Percentiles rank a stretch among this genome's conserved stretches.
Conservation (phyloP, 2,113 vertebrate genomes). For the Cryptotis parvus region DNA sequence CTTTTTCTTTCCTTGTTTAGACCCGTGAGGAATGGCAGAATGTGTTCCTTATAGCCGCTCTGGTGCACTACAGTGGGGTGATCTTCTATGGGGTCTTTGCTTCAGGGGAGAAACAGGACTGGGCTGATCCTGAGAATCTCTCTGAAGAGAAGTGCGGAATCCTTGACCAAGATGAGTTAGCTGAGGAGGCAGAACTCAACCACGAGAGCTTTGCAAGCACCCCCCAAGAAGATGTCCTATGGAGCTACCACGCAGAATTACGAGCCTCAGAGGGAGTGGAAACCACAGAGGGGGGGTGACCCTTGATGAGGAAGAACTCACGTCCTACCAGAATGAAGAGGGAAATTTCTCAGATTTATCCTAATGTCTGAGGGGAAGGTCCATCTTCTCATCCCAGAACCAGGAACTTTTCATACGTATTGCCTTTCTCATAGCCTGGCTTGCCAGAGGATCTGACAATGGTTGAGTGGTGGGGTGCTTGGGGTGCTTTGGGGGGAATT, state of each 20-base stretch:
- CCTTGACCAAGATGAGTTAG: slow-evolving; percentile 95
- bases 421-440: slow-evolving; percentile 64
- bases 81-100: slow-evolving; percentile 98
- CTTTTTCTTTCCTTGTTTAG: slow-evolving; percentile 83
- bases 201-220: slow-evolving; percentile 86
- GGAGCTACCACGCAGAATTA: slow-evolving; percentile 92
- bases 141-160: slow-evolving; percentile 96
- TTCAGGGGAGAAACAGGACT: slow-evolving; percentile 98
- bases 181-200: slow-evolving; percentile 93
- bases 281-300: slow-evolving; percentile 88
- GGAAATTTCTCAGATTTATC: slow-evolving; percentile 89
- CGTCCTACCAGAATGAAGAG: slow-evolving; percentile 89
- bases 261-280: slow-evolving; percentile 88
- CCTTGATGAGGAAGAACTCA: slow-evolving; percentile 88
- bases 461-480: not conserved
- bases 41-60: slow-evolving; percentile 96
- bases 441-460: not conserved
- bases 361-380: slow-evolving; percentile 82
- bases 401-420: slow-evolving; percentile 72
- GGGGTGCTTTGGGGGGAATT: not conserved
- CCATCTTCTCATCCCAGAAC: slow-evolving; percentile 40
- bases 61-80: slow-evolving; percentile 97
- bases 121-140: slow-evolving; percentile 95
- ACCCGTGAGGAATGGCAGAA: slow-evolving; percentile 98
- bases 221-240: slow-evolving; percentile 90